Base-by-base conservation (phyloP, 2,888 invertebrate species). In the Rhingia rostrata region DNA sequence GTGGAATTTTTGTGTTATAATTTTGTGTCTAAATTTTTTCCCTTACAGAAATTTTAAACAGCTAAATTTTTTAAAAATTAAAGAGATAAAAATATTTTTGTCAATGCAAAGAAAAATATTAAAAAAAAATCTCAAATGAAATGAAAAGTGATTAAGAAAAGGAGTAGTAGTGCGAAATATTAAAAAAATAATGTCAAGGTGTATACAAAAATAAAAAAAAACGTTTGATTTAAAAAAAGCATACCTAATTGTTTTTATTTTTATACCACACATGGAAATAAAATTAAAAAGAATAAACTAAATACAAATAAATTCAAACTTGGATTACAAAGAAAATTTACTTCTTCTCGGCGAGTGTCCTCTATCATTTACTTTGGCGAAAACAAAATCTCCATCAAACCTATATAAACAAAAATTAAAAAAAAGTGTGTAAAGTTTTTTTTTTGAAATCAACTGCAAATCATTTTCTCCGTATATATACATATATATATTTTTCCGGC, bases 41-140 rank as follows among this genome's bases (percentile, higher is more conserved):
- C 22, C 22, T 75, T 81, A 56, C 81, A 85, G 77, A 77, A 85
- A 85, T 81, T 81, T 77, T 73, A 73, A 85, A 85, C 72, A 85
- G 72, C 80, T 75, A 85, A 85, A 80, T 81, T 47, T 63, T n/a
- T 33, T 45, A 49, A 39, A 41, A 47, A 45, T 45, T 12, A 63
- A 45, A 9, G 4, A 47, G 60, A 32, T 53, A 61, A 63, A 78
- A 74, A 79, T 74, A 63, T 73, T 69, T 63, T 43, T 73, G 51
- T 69, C 33, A 58, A 79, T 53, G 53, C 49, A 64, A 80, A 67
- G 32, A 51, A 56, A 35, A 47, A n/a, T 35, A 49, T 49, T 45
- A 54, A 73, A 12, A 14, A 6, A 45, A 45, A n/a, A n/a, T n/a
- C 2, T n/a, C 7, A 49, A 74, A 69, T 81, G 58, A 64, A 75